Base-by-base conservation (phyloP, 2,888 invertebrate genomes). In the Coenonympha arcania region DNA sequence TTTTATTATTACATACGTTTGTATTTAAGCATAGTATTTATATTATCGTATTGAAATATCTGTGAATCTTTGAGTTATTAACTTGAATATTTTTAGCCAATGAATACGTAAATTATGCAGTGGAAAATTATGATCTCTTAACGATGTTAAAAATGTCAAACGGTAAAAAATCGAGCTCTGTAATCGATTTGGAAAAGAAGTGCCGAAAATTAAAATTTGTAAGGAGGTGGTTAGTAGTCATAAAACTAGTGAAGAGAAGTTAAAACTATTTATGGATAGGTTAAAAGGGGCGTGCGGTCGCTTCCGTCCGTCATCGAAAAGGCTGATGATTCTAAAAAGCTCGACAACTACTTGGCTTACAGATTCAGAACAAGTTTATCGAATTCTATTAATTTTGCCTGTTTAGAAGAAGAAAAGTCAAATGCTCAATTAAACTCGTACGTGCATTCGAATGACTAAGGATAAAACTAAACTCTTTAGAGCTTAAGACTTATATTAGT, bases 241-340 rank as follows among this genome's bases (percentile, higher is more conserved):
- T 49, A 46, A 50, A 47, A 55, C 39, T 50, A 54, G 41, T 42
- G 18, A 48, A 48, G 34, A n/a, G 15, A 50, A 48, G 50, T 49
- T 57, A 42, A 47, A 33, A 33, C 8, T 8, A 31, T 15, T 54
- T 36, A 52, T 46, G 48, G 48, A 34, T 53, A 55, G 24, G 55
- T 52, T 4, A 6, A 40, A 59, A 59, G 57, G 68, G 62, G 64
- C 62, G 60, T 62, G 65, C 71, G 68, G 69, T 64, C 58, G 63
- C 61, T 66, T 73, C 73, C 76, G 76, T 78, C 76, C 73, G 65
- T 61, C 66, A 64, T 63, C 57, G n/a, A 58, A 63, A 72, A 73
- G 69, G 68, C 69, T 71, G 68, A 71, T 43, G 1, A 22, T 2
- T 9, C n/a, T 5, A 15, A 13, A 39, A 39, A 24, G 9, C 20